These are phyloP conservation scores for Cantharis nigra DNA, from an alignment of 2,888 invertebrate genomes.

Conservation along the genomic window DNA sequence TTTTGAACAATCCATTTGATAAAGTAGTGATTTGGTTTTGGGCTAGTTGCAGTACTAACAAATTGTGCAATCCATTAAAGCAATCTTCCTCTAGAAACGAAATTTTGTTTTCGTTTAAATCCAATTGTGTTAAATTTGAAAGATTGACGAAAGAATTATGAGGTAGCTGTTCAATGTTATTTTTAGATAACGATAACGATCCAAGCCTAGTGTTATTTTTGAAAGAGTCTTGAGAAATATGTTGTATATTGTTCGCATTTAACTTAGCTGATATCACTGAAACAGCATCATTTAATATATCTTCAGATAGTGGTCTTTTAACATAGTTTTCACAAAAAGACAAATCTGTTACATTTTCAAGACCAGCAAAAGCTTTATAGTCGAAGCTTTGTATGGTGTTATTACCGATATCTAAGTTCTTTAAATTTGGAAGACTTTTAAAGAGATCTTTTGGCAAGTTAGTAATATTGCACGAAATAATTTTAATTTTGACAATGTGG, in stretches of 20 bases:
- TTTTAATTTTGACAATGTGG: constrained; percentile 9
- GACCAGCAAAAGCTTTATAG: not conserved
- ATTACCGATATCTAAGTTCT: constrained; percentile 12
- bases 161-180: constrained; percentile 4
- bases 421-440: not conserved
- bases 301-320: not conserved
- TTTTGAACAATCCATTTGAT: not conserved
- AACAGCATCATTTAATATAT: not conserved
- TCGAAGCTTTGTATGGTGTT: constrained; percentile 8
- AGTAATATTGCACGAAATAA: constrained; percentile 6
- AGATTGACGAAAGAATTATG: constrained; percentile 2
- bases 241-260: constrained; percentile 5
- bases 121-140: not conserved
- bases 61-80: not conserved
- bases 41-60: not conserved
- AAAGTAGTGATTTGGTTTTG: not conserved
- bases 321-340: constrained; percentile 15
- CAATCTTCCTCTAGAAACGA: not conserved
- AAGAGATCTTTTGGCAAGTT: constrained; percentile 11
- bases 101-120: constrained; percentile 10
- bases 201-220: constrained; percentile 1
- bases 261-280: not conserved
- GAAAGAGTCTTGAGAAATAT: not conserved
- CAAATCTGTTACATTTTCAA: constrained; percentile 1
- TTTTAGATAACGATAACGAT: constrained; percentile 7